A percentile compares a stretch with the other conserved stretches of the same genome.
Conservation (phyloP, 2,797 vertebrate species). For the Acanthopagrus latus region DNA sequence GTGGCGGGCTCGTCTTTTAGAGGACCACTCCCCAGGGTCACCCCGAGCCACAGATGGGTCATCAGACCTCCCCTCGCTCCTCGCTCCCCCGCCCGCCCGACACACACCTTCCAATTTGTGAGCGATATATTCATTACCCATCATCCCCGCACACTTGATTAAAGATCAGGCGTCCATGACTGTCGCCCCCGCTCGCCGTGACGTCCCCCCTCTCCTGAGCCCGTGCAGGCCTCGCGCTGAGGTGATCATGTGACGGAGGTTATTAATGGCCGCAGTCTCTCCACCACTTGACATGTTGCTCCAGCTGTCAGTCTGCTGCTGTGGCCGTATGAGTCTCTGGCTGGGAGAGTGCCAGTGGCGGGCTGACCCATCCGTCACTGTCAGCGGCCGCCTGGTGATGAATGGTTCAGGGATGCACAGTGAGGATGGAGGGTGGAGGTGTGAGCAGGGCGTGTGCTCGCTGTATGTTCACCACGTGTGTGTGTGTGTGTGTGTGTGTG, state of each 20-base stretch:
- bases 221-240: constrained; percentile 11
- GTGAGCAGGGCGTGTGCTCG: constrained; percentile 63
- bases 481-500: constrained; percentile 40
- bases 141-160: constrained; percentile 93
- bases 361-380: constrained; percentile 98
- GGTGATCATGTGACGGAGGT: constrained; percentile 94
- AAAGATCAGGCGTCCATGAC: constrained; percentile 90
- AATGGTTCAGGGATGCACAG: constrained; percentile 89
- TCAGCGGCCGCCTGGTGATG: constrained; percentile 94
- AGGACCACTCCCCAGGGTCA: constrained; percentile 40
- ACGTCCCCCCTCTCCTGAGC: constrained; percentile 80
- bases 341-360: constrained; percentile 94
- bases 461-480: constrained; percentile 47
- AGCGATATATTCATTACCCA: constrained; percentile 91
- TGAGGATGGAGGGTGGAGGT: constrained; percentile 82
- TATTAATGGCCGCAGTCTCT: constrained; percentile 99
- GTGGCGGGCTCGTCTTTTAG: constrained; percentile 30
- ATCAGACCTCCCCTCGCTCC: constrained; percentile 36
- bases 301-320: constrained; percentile 97
- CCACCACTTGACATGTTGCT: constrained; percentile 98
- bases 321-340: constrained; percentile 92
- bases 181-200: constrained; percentile 88
- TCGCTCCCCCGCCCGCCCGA: background rate
- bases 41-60: constrained; percentile 65
- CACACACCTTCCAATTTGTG: constrained; percentile 62